Conservation (phyloP, 1,140 invertebrate species). For the Plectrocnemia conspersa region DNA sequence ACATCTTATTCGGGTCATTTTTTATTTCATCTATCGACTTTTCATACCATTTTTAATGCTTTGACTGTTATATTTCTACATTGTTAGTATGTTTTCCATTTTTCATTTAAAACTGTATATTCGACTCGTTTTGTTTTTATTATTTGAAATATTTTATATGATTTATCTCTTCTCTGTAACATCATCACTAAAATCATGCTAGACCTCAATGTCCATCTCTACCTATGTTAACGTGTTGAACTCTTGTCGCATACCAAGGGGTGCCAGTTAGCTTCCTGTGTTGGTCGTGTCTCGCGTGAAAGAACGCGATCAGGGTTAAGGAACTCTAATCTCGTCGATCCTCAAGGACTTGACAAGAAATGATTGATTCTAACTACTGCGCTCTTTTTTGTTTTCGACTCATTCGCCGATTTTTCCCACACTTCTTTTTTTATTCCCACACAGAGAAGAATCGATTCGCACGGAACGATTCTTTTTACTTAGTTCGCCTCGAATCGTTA, state of each 20-base stretch:
- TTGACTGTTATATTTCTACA: too few relatives aligned
- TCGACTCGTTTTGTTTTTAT: too few relatives aligned
- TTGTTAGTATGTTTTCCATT: too few relatives aligned
- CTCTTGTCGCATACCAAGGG: not conserved
- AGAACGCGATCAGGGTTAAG: conserved; percentile 1
- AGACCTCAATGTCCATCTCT: too few relatives aligned
- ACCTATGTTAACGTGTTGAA: too few relatives aligned
- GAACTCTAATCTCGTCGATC: conserved; percentile 3
- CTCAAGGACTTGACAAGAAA: not conserved
- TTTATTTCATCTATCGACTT: too few relatives aligned
- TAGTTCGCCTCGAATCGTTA: conserved; percentile 1
- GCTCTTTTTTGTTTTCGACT: not conserved
- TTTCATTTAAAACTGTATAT: too few relatives aligned
- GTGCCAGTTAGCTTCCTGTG: conserved; percentile 1
- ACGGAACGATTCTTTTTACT: not conserved
- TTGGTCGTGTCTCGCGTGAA: not conserved
- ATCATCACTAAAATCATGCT: too few relatives aligned
- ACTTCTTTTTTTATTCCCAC: conserved; percentile 2
- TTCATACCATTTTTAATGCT: too few relatives aligned
- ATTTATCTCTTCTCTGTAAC: too few relatives aligned
- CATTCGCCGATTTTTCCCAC: not conserved
- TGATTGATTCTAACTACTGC: not conserved
- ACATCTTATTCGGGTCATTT: too few relatives aligned
- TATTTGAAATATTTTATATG: too few relatives aligned
- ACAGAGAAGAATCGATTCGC: not conserved